Evolutionary conservation across 2,113 vertebrate species (phyloP).

Genomic region (Sisor rabdophorus): DNA sequence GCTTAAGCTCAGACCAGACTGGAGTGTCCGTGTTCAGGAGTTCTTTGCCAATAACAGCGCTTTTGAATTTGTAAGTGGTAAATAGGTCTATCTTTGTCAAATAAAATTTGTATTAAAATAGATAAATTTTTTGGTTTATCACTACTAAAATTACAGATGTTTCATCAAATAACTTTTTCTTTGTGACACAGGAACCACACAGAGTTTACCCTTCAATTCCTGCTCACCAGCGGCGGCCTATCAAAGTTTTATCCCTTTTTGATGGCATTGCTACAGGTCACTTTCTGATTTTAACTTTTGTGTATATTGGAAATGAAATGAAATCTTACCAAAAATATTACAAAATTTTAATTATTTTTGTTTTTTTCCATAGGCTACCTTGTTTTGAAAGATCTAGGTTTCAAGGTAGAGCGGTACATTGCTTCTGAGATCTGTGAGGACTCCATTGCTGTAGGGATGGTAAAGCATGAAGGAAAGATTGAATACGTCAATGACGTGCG

Average conservation of each 20-base stretch:
- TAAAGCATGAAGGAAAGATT: slow-evolving; percentile 84
- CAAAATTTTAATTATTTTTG: neutral
- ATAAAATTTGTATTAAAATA: neutral
- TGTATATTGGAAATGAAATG: neutral
- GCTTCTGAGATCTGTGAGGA: slow-evolving; percentile 90
- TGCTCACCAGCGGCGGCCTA: slow-evolving; percentile 74
- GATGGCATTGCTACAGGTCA: slow-evolving; percentile 90
- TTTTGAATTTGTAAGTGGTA: slow-evolving; percentile 78
- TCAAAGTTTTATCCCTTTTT: slow-evolving; percentile 88
- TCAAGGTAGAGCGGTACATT: slow-evolving; percentile 85
- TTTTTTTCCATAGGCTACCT: slow-evolving; percentile 75
- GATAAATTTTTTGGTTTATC: neutral
- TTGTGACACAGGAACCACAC: slow-evolving; percentile 78
- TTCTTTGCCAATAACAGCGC: slow-evolving; percentile 85
- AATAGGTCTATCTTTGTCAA: neutral
- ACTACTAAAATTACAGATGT: neutral
- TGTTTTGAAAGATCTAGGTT: slow-evolving; percentile 87
- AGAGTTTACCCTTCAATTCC: slow-evolving; percentile 86
- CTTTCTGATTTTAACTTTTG: slow-evolving; percentile 15
- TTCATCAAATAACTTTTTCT: neutral
- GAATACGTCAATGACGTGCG: slow-evolving; percentile 84
- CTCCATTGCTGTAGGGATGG: slow-evolving; percentile 77
- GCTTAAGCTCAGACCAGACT: slow-evolving; percentile 81
- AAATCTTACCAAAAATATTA: neutral
- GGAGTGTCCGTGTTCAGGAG: slow-evolving; percentile 82